Conservation (phyloP, 2,113 vertebrate species). For the Ceyx margarethae region DNA sequence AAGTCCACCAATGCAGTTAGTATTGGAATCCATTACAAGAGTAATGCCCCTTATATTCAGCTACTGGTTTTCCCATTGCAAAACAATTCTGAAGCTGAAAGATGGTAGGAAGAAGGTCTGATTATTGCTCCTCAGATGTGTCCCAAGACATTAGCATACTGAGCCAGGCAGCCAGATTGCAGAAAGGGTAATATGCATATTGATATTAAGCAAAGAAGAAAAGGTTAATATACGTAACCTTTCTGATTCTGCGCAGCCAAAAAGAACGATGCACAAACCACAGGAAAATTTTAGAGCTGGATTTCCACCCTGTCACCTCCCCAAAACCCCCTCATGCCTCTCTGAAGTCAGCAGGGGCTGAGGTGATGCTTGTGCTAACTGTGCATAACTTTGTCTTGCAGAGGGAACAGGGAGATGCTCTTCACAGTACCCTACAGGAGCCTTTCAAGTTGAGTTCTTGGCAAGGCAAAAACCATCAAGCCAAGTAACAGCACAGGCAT, state of each 20-base stretch:
- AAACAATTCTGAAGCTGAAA: neutral
- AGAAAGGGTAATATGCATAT: neutral
- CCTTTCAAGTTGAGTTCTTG: neutral
- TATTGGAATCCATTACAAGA: rapidly evolving
- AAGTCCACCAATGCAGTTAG: rapidly evolving
- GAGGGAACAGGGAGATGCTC: neutral
- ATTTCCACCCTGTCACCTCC: neutral
- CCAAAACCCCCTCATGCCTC: neutral
- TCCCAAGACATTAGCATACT: neutral
- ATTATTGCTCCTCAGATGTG: neutral
- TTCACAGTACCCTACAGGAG: neutral
- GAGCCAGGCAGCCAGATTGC: neutral
- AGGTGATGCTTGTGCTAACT: neutral
- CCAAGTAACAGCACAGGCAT: conserved; percentile 13
- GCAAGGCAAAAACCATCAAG: neutral
- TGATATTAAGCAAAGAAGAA: conserved; percentile 26
- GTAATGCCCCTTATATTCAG: neutral
- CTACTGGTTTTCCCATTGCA: neutral
- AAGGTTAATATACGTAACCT: neutral
- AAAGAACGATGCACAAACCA: neutral
- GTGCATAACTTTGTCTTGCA: neutral
- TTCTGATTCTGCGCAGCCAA: neutral
- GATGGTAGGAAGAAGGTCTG: neutral
- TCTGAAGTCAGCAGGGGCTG: neutral
- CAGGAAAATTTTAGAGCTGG: neutral